phyloP scores from a whole-genome alignment of 2,888 invertebrate species.

The Selenia dentaria region DNA sequence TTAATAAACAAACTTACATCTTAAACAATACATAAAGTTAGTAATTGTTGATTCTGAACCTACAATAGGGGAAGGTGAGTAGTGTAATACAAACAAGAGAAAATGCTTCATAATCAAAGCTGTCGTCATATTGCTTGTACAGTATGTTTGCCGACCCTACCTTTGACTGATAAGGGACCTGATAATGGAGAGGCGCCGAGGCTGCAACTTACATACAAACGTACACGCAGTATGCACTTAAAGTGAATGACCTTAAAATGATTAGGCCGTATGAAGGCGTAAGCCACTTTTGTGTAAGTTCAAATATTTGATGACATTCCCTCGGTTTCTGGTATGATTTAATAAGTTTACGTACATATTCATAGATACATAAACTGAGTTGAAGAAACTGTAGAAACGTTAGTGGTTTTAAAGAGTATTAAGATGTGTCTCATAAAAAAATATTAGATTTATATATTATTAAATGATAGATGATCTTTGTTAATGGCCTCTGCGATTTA shows the following conservation, averaged over 20 bases:
- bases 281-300: neutral
- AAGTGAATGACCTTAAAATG: neutral
- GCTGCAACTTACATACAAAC: conserved; percentile 22
- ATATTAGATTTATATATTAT: too few relatives aligned
- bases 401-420: too few relatives aligned
- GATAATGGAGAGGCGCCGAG: conserved; percentile 44
- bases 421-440: too few relatives aligned
- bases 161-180: conserved; percentile 69
- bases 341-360: neutral
- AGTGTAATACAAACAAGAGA: conserved; percentile 21
- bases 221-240: conserved; percentile 7
- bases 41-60: conserved; percentile 13
- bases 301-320: conserved; percentile 1
- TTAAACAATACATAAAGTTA: conserved; percentile 10
- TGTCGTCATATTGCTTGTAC: conserved; percentile 33
- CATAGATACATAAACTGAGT: conserved; percentile 8
- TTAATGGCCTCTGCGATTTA: too few relatives aligned
- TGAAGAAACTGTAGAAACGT: neutral
- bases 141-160: conserved; percentile 67
- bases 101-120: conserved; percentile 28
- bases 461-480: too few relatives aligned
- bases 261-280: neutral
- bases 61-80: conserved; percentile 6
- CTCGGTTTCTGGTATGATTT: neutral
- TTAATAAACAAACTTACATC: conserved; percentile 23